Base-by-base conservation (phyloP, 1,140 invertebrate species). In the Delia radicum region DNA sequence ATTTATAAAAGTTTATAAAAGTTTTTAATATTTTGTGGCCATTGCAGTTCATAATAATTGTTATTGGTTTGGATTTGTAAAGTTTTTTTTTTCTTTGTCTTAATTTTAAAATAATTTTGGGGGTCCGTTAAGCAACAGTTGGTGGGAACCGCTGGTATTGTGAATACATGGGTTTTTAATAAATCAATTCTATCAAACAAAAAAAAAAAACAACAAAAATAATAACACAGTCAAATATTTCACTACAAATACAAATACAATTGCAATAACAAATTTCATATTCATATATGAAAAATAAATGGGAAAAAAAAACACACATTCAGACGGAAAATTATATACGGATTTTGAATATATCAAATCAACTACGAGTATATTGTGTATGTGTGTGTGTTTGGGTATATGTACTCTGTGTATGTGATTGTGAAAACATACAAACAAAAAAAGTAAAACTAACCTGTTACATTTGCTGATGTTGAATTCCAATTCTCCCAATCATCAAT, bases 401-500 rank as follows among this genome's bases (percentile, higher is more conserved):
- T 21, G 29, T 21, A 69, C n/a, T n/a, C n/a, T n/a, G n/a, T 69
- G 63, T 67, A 15, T 67, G 63, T 31, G 15, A 18, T 29, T 37
- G 10, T 37, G 3, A 5, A 37, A 12, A 10, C 3, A 37, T 42
- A 42, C n/a, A 15, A 42, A 42, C n/a, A n/a, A 37, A 1, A 3
- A 37, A 55, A 24, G 5, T 21, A 69, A 69, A 26, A 74, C 76
- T 79, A 71, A 85, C 83, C 78, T 82, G 82, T 79, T 31, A 79
- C 62, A 78, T 80, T 85, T 10, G 78, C 76, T 5, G 76, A 69
- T 33, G 74, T 78, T 33, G 75, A 79, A 74, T 79, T 82, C 83
- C 83, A 85, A 33, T 42, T 62, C 3, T 79, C 73, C 79, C 82
- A 82, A 76, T 84, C 78, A 37, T 67, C 69, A 74, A 84, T 77